Evolutionary conservation across 2,113 vertebrate genomes (phyloP), one percentile per base, ranked within the genome.

Genomic region (Pluvianellus socialis): DNA sequence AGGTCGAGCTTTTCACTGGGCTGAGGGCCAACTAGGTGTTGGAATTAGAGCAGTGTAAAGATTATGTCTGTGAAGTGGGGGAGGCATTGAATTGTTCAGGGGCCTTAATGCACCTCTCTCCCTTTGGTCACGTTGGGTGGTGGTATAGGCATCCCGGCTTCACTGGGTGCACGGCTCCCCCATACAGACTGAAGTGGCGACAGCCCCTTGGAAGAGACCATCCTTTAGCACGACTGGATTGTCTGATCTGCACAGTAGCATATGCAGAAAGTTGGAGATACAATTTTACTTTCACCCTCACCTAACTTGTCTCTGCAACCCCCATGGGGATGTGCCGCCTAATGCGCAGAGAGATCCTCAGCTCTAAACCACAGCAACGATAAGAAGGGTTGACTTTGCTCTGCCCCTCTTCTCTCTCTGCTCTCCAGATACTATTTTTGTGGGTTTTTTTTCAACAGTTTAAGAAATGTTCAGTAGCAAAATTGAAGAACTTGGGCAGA

Each of bases 401-500:
- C 35, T 80, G 38, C 35, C 27, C 2, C 14, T 45, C 53, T 93
- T 90, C 44, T 65, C 24, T 91, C 35, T 22, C 42, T 45, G 50
- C 32, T 80, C n/a, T 80, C 59, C 67, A 92, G 72, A 83, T 62
- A 40, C 85, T 73, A 30, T 86, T 88, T 53, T 30, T 85, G 71
- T 50, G 70, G 58, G 1, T 2, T 73, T 94, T 24, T 94, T 92
- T 93, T 73, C 52, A 72, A 44, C 53, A 86, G 67, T 86, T 93
- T 52, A 50, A 95, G 84, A 86, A 95, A 86, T 86, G 83, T 70
- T 90, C 92, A 84, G 94, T 86, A 83, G 86, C 88, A 96, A 88
- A 93, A 90, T 38, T 86, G 75, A 92, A 93, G 79, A 86, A 86
- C 67, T 94, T 92, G 84, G 74, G 91, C 94, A 95, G 52, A 94